Base-by-base conservation (phyloP, 2,888 invertebrate genomes). In the Vanessa cardui region DNA sequence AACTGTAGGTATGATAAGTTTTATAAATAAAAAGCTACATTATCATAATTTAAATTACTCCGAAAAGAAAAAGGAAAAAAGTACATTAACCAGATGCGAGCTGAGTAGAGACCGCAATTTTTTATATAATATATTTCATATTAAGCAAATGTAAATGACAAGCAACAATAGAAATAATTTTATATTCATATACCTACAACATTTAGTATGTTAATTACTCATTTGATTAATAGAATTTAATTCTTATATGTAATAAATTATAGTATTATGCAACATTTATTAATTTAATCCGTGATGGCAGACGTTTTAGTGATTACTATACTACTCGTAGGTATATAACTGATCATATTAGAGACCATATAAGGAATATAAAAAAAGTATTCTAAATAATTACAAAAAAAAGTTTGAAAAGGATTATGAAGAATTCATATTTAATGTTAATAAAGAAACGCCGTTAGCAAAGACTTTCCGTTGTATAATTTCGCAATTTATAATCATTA, bases 401-500 rank as follows among this genome's bases (percentile, higher is more conserved):
- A 47, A 6, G 12, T n/a, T 47, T 47, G 26, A 46, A 45, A 16
- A 56, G 33, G 8, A 33, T 39, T 44, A 59, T 54, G 33, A 64
- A 56, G 39, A 56, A 68, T 63, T 47, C 20, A 77, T 70, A 61
- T 72, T 76, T 73, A 60, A 74, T 75, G 73, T 77, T 82, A 74
- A 81, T 73, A 78, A 80, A 81, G 76, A 79, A 80, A 80, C 78
- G 66, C 84, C 83, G 84, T 85, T 87, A 83, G 78, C 66, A 73
- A 77, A 76, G 79, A 72, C 72, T 83, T 81, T 84, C 75, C 78
- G 79, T 80, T 82, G 89, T 82, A 90, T 90, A 91, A 91, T 88
- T 84, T 77, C 69, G 81, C 86, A 86, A 90, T 91, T 89, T 88
- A 88, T 90, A 87, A 90, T 87, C 87, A 89, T 91, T 88, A 90